phyloP scores from a whole-genome alignment of 2,113 vertebrate genomes.

The Cairina moschata region DNA sequence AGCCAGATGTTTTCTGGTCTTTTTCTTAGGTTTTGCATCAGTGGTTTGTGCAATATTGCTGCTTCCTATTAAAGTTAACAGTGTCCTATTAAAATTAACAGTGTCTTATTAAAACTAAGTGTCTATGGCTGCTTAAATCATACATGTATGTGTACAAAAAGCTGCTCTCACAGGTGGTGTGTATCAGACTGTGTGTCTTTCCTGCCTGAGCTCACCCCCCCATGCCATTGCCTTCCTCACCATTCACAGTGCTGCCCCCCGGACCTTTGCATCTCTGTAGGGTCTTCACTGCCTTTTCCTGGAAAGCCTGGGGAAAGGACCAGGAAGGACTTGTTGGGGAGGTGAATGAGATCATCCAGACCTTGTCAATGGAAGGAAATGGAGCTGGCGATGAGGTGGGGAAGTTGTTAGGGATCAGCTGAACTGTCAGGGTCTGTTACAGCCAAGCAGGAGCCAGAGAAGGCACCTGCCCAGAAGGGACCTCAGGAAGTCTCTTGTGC shows the following conservation, averaged over 20 bases:
- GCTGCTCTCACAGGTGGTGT: neutral
- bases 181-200: neutral
- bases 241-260: neutral
- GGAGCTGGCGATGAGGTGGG: neutral
- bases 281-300: neutral
- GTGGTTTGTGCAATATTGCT: neutral
- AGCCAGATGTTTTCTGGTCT: neutral
- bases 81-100: neutral
- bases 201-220: neutral
- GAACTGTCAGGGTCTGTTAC: neutral
- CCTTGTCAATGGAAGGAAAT: fast-evolving
- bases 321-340: neutral
- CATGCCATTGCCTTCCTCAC: neutral
- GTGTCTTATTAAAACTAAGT: slow-evolving; percentile 10
- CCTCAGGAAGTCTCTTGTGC: fast-evolving
- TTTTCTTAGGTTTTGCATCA: neutral
- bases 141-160: neutral
- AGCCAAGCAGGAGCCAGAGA: neutral
- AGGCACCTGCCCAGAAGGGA: fast-evolving
- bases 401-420: neutral
- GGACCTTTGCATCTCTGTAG: neutral
- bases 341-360: neutral
- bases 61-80: neutral
- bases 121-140: neutral
- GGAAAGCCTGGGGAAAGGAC: neutral